Base-by-base conservation (phyloP, 2,888 invertebrate species). In the Corythucha ciliata region DNA sequence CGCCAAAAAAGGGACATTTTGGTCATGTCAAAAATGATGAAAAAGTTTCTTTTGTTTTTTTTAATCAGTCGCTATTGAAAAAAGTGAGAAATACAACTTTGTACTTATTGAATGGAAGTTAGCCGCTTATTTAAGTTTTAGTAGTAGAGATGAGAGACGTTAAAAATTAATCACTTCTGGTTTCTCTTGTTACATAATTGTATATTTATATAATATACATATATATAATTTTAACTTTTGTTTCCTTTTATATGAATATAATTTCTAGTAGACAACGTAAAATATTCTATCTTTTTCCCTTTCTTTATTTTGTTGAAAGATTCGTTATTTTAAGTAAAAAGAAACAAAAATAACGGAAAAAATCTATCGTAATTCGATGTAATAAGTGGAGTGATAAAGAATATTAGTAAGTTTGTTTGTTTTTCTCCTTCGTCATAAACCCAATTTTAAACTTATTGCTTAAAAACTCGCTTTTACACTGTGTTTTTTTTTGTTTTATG, bases 371-470 rank as follows among this genome's bases (percentile, higher is more conserved):
- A 53, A 56, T 56, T 56, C 56, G 56, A 56, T 56, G 56, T 56
- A 50, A 53, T 53, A 47, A 54, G 41, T 53, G 53, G 47, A 53
- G 53, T 53, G 53, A 56, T 50, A 50, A 50, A 40, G 48, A 52
- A 46, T 53, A 51, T 52, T 56, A 57, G 51, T 57, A 52, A 47
- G 45, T 46, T 42, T 46, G 26, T 25, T 20, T 39, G 25, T 41
- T 27, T 24, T 26, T 52, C 37, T 50, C 14, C 47, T 37, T 32
- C 29, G 29, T 27, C 32, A 41, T 49, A 40, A 52, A 52, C 55
- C 53, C 47, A 39, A n/a, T n/a, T n/a, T n/a, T n/a, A n/a, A n/a
- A n/a, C n/a, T 47, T 55, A 55, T 57, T 57, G 50, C 54, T 57
- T 57, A 54, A 52, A 46, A 45, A n/a, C n/a, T n/a, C n/a, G n/a